Evolutionary conservation across 1,140 invertebrate genomes (phyloP), one percentile per base, ranked within the genome.

Genomic region (Drosophila sp.): DNA sequence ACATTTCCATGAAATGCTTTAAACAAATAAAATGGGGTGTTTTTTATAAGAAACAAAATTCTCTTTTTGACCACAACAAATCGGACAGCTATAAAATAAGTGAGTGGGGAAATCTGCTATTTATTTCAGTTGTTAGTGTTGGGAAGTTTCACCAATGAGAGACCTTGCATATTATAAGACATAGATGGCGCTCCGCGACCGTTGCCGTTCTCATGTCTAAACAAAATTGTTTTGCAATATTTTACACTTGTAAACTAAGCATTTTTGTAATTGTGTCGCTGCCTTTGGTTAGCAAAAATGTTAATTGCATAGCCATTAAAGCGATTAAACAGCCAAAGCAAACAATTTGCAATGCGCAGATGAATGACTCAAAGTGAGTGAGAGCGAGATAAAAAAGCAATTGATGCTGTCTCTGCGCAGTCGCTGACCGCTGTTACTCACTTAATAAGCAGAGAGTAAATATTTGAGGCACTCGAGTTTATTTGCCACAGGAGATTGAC

Each of bases 401-500:
- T 57, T 72, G 62, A 34, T 64, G 53, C 18, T 78, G 70, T 34
- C 59, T 43, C 50, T 67, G 72, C 58, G 77, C 70, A 79, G 81
- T 82, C 81, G 79, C 63, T 63, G 76, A 69, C 71, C 64, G 67
- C 79, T 76, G 82, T 71, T 72, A 75, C 83, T 83, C 80, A 89
- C 84, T 89, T 83, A 89, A 89, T 89, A 89, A 89, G 87, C 79
- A 69, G 46, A 83, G 69, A 84, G 83, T 63, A 89, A 89, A 89
- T 89, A 89, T 89, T 78, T 89, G 64, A 86, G 82, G 29, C 83
- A 89, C 82, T 87, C 76, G 80, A 86, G 80, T 80, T 84, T 86
- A 87, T 87, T 87, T 87, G 82, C 83, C 82, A 76, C 82, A 87
- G 82, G 82, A 89, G 83, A 89, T 87, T 87, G 80, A 84, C 80